Base-by-base conservation (phyloP, 1,140 invertebrate genomes). In the Plodia interpunctella region DNA sequence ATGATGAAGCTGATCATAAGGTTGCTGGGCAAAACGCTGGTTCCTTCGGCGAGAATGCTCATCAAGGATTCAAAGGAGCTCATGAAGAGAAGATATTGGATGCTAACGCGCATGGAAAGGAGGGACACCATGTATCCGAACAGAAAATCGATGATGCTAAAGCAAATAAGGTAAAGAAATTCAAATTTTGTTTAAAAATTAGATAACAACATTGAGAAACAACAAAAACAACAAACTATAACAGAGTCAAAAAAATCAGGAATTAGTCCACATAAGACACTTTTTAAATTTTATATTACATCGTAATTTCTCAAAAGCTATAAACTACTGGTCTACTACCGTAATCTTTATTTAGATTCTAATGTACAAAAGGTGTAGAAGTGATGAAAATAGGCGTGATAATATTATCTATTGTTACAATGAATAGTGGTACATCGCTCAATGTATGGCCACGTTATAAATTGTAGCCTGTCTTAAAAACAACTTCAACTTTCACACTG, bases 1-100 rank as follows among this genome's bases (percentile, higher is more conserved):
- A 93, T 66, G 92, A 93, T 67, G 92, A 92, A 70, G 92, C 90
- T 0, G 91, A 92, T 54, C 87, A 90, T 55, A 90, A 90, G 55
- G 82, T 93, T 30, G 82, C 90, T 38, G 90, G 87, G 18, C 90
- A 90, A 57, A 91, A 91, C 52, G 79, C 84, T 28, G 91, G 91
- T 10, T 84, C 80, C 0, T 92, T 91, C 62, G 92, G 91, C 0
- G 90, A 92, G 65, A 89, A 91, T 13, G 76, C 89, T 3, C 84
- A 88, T 15, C 88, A 90, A 68, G 79, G 85, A 0, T 92, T 90
- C 83, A 91, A 92, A 68, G 91, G 92, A 17, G 92, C 90, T 25
- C 90, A 91, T 49, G 90, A 92, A 68, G 90, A 92, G 60, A 90
- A 90, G 56, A 69, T 90, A 52, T 84, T 91, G 59, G 90, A 91